Evolutionary conservation across 2,888 invertebrate species (phyloP).

Genomic region (Listrodromus nycthemerus): DNA sequence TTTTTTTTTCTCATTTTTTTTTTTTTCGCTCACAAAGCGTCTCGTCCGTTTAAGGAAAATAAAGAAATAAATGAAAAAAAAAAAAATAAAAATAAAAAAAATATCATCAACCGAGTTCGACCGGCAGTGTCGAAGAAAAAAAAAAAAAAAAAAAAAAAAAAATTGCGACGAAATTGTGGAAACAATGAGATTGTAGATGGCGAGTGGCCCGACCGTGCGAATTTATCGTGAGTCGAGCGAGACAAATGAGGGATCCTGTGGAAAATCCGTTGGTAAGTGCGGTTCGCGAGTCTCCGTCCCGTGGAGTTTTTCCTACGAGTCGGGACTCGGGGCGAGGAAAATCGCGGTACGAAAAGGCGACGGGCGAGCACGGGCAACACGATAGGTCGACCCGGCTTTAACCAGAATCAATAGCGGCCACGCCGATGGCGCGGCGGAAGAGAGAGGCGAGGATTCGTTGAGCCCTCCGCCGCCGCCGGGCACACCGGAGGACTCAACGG

Average conservation of each 20-base stretch:
- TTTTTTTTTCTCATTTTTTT: too few relatives aligned
- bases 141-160: background rate
- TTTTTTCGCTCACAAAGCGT: background rate
- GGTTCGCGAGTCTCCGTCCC: conserved; percentile 40
- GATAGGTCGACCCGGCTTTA: conserved; percentile 73
- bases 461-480: conserved; percentile 45
- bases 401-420: conserved; percentile 83
- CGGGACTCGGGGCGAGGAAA: conserved; percentile 62
- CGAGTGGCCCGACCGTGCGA: conserved; percentile 6
- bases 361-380: conserved; percentile 72
- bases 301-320: conserved; percentile 60
- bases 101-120: background rate
- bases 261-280: conserved; percentile 2
- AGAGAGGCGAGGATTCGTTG: conserved; percentile 62
- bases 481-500: conserved; percentile 58
- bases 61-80: background rate
- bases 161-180: conserved; percentile 7
- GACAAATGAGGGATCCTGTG: conserved; percentile 39
- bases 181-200: conserved; percentile 20
- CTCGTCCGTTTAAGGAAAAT: background rate
- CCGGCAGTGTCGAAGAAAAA: background rate
- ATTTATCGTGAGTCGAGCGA: background rate
- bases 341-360: conserved; percentile 72
- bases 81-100: background rate
- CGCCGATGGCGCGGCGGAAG: conserved; percentile 73